Evolutionary conservation across 1,140 invertebrate species (phyloP), one percentile per base, ranked within the genome.

Genomic region (Drosophila cardini): DNA sequence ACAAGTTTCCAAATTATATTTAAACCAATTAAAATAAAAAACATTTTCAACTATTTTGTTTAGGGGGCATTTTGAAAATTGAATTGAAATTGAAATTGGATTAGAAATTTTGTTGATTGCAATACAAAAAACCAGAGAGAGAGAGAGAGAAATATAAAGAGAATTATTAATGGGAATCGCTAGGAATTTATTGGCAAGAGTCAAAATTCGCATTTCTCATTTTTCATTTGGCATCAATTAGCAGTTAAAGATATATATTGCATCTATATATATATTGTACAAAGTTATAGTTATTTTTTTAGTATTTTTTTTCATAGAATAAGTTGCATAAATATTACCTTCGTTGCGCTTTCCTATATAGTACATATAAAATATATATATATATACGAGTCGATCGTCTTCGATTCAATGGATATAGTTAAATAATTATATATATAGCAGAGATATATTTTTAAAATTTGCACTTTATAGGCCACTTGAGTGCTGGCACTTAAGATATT

Each of bases 141-240:
- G 34, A 72, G 21, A 26, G 38, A 70, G 58, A 46, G 36, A 50
- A 18, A 72, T 3, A 26, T 26, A 78, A 43, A 78, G 75, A 78
- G 68, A 63, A 52, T 64, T 50, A 50, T 50, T 50, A 71, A 50
- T 71, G 52, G 52, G 21, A 26, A 62, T 71, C 63, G 71, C 84
- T 61, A 70, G 36, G 56, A 72, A 77, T 36, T 36, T 26, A 70
- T 62, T 76, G 48, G 76, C 77, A 80, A 78, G 58, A 75, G 80
- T 69, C 53, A 78, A 78, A 77, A 70, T 74, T 26, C 60, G 57
- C 70, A 67, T 78, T 67, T 42, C 73, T 61, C 43, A 62, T 78
- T 62, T 76, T 18, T 18, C 46, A 46, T 4, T 46, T 48, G 11
- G 45, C 45, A 43, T 45, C 13, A 50, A 26, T 50, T 67, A 56